A percentile compares a stretch with the other conserved stretches of the same genome.
Evolutionary conservation across 2,888 invertebrate genomes (phyloP).

Genomic region (Meghimatium bilineatum): DNA sequence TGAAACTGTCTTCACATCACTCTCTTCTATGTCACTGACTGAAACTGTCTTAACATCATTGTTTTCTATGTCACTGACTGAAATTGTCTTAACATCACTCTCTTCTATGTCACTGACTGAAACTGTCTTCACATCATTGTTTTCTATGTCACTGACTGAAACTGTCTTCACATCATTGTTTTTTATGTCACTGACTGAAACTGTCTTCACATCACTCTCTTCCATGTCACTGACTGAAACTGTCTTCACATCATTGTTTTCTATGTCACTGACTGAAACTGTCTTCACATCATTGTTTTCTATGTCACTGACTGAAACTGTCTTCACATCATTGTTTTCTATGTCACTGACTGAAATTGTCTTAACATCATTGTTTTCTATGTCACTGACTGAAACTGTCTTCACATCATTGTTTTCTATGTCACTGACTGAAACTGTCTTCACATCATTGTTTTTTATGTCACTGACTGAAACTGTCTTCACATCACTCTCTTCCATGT

Average conservation of each 20-base stretch:
- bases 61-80: background rate
- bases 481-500: background rate
- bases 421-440: background rate
- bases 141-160: background rate
- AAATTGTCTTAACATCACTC: background rate
- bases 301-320: background rate
- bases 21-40: background rate
- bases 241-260: background rate
- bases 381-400: background rate
- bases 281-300: background rate
- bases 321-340: background rate
- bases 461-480: background rate
- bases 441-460: background rate
- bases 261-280: background rate
- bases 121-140: too few relatives aligned
- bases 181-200: background rate
- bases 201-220: background rate
- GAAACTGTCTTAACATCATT: background rate
- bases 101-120: background rate
- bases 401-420: background rate
- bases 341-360: background rate
- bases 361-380: background rate
- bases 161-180: background rate
- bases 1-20: background rate
- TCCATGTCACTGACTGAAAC: background rate